phyloP scores from a whole-genome alignment of 2,113 vertebrate genomes.

The Cephalopholis sonnerati region DNA sequence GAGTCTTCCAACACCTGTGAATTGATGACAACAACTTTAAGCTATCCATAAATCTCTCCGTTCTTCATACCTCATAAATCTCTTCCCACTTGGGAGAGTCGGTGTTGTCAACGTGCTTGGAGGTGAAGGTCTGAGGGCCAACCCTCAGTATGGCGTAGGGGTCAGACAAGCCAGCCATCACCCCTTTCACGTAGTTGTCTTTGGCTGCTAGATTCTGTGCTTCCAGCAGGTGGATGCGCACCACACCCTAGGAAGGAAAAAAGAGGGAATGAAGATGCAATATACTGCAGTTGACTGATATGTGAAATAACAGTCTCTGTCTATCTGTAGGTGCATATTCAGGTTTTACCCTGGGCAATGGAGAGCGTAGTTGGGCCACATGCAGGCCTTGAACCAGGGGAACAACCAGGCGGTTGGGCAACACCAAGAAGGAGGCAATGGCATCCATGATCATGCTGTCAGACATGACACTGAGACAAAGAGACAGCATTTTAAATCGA shows the following conservation, averaged over 20 bases:
- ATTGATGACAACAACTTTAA: neutral
- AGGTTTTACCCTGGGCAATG: constrained; percentile 90
- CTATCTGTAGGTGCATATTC: constrained; percentile 20
- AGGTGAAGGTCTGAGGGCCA: constrained; percentile 92
- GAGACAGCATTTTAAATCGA: neutral
- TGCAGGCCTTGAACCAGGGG: constrained; percentile 90
- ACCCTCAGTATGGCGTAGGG: constrained; percentile 92
- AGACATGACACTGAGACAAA: constrained; percentile 86
- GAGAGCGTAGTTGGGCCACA: constrained; percentile 90
- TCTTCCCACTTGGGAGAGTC: constrained; percentile 92
- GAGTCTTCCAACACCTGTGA: neutral
- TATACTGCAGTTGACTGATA: neutral
- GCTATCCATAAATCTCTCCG: neutral
- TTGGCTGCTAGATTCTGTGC: constrained; percentile 88
- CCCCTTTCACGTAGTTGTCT: constrained; percentile 91
- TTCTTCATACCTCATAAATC: constrained; percentile 90
- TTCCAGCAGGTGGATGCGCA: constrained; percentile 90
- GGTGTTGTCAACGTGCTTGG: constrained; percentile 88
- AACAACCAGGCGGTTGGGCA: constrained; percentile 93
- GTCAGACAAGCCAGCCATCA: constrained; percentile 93
- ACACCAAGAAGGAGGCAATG: constrained; percentile 92
- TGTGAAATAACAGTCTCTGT: neutral
- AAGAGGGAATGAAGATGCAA: neutral
- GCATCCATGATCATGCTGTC: constrained; percentile 97
- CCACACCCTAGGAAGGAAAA: constrained; percentile 86